Evolutionary conservation across 2,797 vertebrate genomes (phyloP).

Genomic region (Dermochelys coriacea): DNA sequence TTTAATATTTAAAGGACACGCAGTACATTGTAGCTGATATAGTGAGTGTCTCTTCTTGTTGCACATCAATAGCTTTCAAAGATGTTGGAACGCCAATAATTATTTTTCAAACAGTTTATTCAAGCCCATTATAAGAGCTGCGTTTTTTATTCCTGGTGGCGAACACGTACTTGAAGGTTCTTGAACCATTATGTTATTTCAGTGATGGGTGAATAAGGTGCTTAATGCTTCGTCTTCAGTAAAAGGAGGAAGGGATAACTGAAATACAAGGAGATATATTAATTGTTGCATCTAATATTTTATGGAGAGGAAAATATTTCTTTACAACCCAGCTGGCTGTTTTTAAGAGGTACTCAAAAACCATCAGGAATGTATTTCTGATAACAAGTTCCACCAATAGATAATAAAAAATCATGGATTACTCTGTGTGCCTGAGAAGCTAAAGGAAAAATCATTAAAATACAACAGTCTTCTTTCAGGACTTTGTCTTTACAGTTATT

Average conservation of each 20-base stretch:
- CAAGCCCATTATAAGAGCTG: background rate
- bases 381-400: background rate
- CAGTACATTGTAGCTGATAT: accelerated
- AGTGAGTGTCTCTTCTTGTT: background rate
- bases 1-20: background rate
- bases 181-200: background rate
- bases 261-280: constrained; percentile 24
- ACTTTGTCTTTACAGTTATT: background rate
- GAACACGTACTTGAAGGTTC: background rate
- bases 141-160: background rate
- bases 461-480: background rate
- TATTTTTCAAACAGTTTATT: background rate
- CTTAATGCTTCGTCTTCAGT: background rate
- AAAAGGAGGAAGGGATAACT: constrained; percentile 16
- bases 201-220: background rate
- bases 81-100: background rate
- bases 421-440: constrained; percentile 33
- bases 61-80: background rate
- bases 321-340: constrained; percentile 37
- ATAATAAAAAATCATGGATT: background rate
- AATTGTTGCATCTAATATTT: constrained; percentile 60
- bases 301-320: constrained; percentile 45
- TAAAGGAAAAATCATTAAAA: background rate
- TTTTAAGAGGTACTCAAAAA: constrained; percentile 11
- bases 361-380: constrained; percentile 16